A percentile compares a stretch with the other conserved stretches of the same genome.
Conservation (phyloP, 2,888 invertebrate species). For the Sphecodes monilicornis region DNA sequence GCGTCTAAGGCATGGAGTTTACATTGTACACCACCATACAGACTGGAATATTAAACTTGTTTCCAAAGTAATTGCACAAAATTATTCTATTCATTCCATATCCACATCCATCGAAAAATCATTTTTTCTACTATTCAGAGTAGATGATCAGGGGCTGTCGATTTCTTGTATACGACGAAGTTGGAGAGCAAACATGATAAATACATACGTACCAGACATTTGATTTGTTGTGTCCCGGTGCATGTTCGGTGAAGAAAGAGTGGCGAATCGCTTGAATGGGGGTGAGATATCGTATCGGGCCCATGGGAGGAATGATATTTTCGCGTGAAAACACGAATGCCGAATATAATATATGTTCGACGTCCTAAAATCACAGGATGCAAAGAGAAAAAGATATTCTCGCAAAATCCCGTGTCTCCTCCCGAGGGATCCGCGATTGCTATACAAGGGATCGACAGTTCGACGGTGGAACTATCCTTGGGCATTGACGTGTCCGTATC, state of each 20-base stretch:
- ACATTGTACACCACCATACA: too few species aligned
- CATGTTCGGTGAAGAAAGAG: conserved; percentile 28
- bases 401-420: conserved; percentile 59
- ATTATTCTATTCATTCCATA: too few species aligned
- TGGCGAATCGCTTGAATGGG: conserved; percentile 33
- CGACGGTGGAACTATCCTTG: conserved; percentile 53
- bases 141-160: background rate
- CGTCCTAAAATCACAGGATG: conserved; percentile 64
- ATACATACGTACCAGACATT: conserved; percentile 36
- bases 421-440: conserved; percentile 60
- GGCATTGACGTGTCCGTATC: conserved; percentile 38
- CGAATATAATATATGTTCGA: conserved; percentile 69
- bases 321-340: conserved; percentile 69
- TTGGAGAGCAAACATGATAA: conserved; percentile 12
- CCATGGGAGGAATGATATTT: conserved; percentile 72
- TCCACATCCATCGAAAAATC: background rate
- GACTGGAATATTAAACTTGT: too few species aligned
- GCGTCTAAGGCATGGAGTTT: too few species aligned
- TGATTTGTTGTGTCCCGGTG: conserved; percentile 53
- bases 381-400: conserved; percentile 58
- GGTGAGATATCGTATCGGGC: conserved; percentile 73
- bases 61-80: too few species aligned
- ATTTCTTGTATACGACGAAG: conserved; percentile 5
- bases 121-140: background rate
- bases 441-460: conserved; percentile 67